Conservation (phyloP, 1,140 invertebrate genomes). For the Euwallacea fornicatus region DNA sequence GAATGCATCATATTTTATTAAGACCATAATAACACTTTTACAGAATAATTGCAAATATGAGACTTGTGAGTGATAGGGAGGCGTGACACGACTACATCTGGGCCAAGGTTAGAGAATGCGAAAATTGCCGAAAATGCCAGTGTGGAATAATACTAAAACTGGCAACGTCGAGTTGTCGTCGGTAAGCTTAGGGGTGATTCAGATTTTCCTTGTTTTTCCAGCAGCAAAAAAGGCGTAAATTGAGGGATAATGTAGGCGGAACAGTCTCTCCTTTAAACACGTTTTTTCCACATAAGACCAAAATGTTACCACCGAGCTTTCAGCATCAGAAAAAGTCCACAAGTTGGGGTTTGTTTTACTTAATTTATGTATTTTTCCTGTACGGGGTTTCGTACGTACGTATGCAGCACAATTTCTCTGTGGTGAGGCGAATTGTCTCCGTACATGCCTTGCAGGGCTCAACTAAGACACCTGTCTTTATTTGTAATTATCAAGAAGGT, state of each 20-base stretch:
- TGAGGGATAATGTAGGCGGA: conserved; percentile 34
- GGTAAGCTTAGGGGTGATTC: conserved; percentile 19
- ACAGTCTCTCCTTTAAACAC: conserved; percentile 33
- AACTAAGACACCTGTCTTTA: too few relatives aligned
- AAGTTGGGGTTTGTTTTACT: not conserved
- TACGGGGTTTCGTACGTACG: too few relatives aligned
- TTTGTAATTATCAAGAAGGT: not conserved
- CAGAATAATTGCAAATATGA: too few relatives aligned
- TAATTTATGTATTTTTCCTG: too few relatives aligned
- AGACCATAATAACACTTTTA: not conserved
- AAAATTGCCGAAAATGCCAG: too few relatives aligned
- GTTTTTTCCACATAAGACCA: conserved; percentile 22
- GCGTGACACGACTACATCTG: not conserved
- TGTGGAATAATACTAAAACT: not conserved
- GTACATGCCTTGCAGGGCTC: too few relatives aligned
- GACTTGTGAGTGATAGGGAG: too few relatives aligned
- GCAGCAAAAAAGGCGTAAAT: conserved; percentile 34
- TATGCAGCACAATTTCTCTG: too few relatives aligned
- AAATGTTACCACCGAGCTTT: conserved; percentile 18
- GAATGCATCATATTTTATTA: too few relatives aligned
- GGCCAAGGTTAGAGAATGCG: too few relatives aligned
- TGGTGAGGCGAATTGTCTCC: too few relatives aligned
- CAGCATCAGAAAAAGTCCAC: conserved; percentile 15
- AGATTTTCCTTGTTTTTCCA: conserved; percentile 34
- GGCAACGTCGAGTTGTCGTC: conserved; percentile 20